Evolutionary conservation across 2,888 invertebrate genomes (phyloP).

Genomic region (Ormyrus labotus): DNA sequence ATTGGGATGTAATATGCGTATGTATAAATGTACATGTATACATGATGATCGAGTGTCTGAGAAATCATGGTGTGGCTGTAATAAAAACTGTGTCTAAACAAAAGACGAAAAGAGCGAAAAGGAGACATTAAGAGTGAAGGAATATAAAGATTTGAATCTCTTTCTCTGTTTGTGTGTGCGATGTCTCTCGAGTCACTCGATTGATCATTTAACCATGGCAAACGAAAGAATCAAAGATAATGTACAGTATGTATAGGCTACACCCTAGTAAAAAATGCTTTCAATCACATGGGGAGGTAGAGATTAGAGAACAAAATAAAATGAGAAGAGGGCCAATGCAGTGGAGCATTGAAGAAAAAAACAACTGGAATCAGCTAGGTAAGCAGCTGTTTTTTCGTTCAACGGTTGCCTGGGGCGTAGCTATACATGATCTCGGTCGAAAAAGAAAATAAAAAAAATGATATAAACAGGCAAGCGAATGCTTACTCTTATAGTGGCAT

Average conservation of each 20-base stretch:
- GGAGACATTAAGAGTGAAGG: slow-evolving; percentile 11
- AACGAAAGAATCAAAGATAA: slow-evolving; percentile 28
- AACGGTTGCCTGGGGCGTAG: no score
- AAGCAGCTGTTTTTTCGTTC: no score
- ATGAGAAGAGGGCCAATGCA: slow-evolving; percentile 42
- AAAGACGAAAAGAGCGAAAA: slow-evolving; percentile 19
- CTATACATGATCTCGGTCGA: not conserved
- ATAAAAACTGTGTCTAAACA: slow-evolving; percentile 2
- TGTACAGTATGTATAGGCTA: slow-evolving; percentile 33
- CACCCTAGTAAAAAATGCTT: slow-evolving; percentile 35
- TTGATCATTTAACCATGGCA: slow-evolving; percentile 58
- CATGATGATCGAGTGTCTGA: slow-evolving; percentile 11
- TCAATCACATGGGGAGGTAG: slow-evolving; percentile 27
- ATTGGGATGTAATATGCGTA: slow-evolving; percentile 51
- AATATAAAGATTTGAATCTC: not conserved
- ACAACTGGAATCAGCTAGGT: not conserved
- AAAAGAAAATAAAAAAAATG: slow-evolving; percentile 15
- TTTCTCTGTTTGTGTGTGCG: slow-evolving; percentile 35
- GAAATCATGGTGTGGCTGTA: slow-evolving; percentile 13
- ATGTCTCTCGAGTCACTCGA: slow-evolving; percentile 39
- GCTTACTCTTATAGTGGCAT: slow-evolving; percentile 32
- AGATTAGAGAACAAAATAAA: slow-evolving; percentile 45
- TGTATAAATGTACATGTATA: not conserved
- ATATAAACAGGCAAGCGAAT: slow-evolving; percentile 47
- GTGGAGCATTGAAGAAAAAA: slow-evolving; percentile 27